Conservation (phyloP, 2,888 invertebrate species). For the Polietes domitor region DNA sequence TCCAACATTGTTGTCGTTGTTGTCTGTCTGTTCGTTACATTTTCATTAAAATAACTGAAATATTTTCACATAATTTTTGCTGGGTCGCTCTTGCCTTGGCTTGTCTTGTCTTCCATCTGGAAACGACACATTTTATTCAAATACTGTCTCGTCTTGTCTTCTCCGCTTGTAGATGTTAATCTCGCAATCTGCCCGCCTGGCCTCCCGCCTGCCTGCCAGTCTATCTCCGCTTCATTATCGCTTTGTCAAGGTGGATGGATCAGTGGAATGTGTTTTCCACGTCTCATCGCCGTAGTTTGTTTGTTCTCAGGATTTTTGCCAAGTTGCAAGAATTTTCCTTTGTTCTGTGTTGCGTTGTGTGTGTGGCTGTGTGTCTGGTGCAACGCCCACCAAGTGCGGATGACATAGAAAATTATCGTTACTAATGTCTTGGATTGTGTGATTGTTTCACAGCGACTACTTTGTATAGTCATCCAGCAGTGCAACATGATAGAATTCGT, state of each 20-base stretch:
- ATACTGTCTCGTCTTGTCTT: conserved; percentile 46
- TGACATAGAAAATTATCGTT: conserved; percentile 3
- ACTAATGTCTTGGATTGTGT: neutral
- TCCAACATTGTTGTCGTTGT: neutral
- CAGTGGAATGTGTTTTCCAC: conserved; percentile 27
- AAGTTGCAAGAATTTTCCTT: neutral
- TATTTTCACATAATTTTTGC: conserved; percentile 60
- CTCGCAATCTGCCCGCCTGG: conserved; percentile 43
- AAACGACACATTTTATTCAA: conserved; percentile 66
- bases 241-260: conserved; percentile 16
- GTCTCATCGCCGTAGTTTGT: neutral
- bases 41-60: conserved; percentile 50
- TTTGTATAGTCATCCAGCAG: neutral
- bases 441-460: neutral
- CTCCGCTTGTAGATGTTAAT: conserved; percentile 57
- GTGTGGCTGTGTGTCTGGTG: neutral
- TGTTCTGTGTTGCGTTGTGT: neutral
- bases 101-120: neutral
- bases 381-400: neutral
- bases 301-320: conserved; percentile 20
- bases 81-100: neutral
- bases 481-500: neutral
- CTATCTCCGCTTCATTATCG: conserved; percentile 27
- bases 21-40: conserved; percentile 14
- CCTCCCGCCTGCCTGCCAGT: conserved; percentile 38